These are phyloP conservation scores for Bhutanitis thaidina DNA, from an alignment of 2,888 invertebrate species.

Conservation along the genomic window DNA sequence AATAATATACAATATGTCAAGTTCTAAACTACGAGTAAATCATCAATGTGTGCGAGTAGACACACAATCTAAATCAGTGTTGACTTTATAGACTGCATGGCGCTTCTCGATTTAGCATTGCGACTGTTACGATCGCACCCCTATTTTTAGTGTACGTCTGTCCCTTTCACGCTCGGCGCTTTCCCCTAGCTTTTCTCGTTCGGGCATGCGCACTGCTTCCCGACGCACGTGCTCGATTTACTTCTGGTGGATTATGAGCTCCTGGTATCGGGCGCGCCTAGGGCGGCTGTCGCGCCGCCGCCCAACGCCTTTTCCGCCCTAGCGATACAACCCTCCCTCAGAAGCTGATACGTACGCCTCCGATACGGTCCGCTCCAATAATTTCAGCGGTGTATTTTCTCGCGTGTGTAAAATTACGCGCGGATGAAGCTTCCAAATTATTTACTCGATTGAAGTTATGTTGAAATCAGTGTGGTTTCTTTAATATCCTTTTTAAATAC, in stretches of 20 bases:
- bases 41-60: conserved; percentile 32
- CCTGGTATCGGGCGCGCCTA: conserved; percentile 78
- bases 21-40: conserved; percentile 27
- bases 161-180: conserved; percentile 53
- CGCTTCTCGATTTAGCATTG: conserved; percentile 66
- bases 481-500: conserved; percentile 23
- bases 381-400: conserved; percentile 44
- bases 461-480: not conserved
- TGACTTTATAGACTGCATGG: conserved; percentile 74
- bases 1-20: conserved; percentile 17
- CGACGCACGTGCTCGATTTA: conserved; percentile 57
- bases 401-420: conserved; percentile 58
- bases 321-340: conserved; percentile 65
- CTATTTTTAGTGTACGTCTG: conserved; percentile 48
- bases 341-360: conserved; percentile 63
- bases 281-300: conserved; percentile 77
- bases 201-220: conserved; percentile 66
- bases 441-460: conserved; percentile 9
- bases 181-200: conserved; percentile 60
- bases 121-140: conserved; percentile 50
- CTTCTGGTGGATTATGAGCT: conserved; percentile 49
- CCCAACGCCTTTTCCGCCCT: conserved; percentile 54
- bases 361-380: conserved; percentile 61
- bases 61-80: conserved; percentile 34
- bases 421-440: conserved; percentile 28